Base-by-base conservation (phyloP, 2,888 invertebrate species). In the Hedychridium roseum region DNA sequence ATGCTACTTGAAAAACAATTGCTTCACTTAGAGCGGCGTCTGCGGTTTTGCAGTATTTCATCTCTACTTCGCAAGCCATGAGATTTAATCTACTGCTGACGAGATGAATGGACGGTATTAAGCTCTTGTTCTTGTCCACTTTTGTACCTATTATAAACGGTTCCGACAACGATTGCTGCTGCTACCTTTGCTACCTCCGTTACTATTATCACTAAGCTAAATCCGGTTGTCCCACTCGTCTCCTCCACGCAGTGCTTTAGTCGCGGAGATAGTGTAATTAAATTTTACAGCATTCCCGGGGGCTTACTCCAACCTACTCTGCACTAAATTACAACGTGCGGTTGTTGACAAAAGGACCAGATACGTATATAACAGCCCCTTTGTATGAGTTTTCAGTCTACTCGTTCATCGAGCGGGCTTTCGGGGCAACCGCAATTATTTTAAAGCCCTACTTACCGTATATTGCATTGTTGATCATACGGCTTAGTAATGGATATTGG, bases 271-370 rank as follows among this genome's bases (percentile, higher is more conserved):
- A 16, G 31, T 4, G 31, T 31, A 31, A 31, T 31, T 31, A 31
- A 31, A 31, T 31, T 31, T 31, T 31, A 31, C 31, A 31, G 31
- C 31, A 31, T n/a, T 31, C 31, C 31, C 31, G 12, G 9, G 31
- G 15, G 31, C 31, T 31, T 31, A 31, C 31, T 31, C 2, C 12
- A 31, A 31, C 15, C n/a, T n/a, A n/a, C 14, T 31, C 31, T 31
- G 12, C 31, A 31, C 31, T 23, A 12, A 38, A 38, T 38, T 38
- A 23, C 38, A 26, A 23, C 38, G 3, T 2, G 26, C 38, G 26
- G 21, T 26, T 27, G 38, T 38, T 38, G 38, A 38, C 38, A 26
- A 14, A 38, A 26, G n/a, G 27, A 38, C 23, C 27, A 26, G 12
- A 17, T 12, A 3, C 2, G 26, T 3, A 16, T 16, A 31, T n/a